phyloP scores from a whole-genome alignment of 2,888 invertebrate genomes.

The Lepidocyrtoides sp. region DNA sequence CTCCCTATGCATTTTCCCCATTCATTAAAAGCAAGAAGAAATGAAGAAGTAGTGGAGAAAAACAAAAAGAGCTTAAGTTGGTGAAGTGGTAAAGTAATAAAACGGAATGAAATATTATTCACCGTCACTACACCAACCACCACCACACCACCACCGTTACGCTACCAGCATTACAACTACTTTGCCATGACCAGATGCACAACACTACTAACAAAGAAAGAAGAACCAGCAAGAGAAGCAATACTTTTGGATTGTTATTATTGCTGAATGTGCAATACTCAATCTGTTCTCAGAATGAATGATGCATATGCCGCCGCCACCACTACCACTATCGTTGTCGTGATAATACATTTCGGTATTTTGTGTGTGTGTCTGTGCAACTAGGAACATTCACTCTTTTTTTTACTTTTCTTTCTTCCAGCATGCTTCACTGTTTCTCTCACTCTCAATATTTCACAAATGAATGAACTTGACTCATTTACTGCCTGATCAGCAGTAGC shows the following conservation, averaged over 20 bases:
- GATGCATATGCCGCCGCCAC: constrained; percentile 43
- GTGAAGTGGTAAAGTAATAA: constrained; percentile 36
- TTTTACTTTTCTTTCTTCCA: background rate
- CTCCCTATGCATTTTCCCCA: background rate
- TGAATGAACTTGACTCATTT: constrained; percentile 77
- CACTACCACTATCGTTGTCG: background rate
- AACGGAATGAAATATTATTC: constrained; percentile 58
- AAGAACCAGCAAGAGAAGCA: constrained; percentile 25
- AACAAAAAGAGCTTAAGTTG: constrained; percentile 33
- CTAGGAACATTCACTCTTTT: constrained; percentile 5
- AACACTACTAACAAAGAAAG: background rate
- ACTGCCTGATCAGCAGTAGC: constrained; percentile 73
- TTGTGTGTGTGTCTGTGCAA: no score
- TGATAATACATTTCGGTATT: background rate
- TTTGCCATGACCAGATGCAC: background rate
- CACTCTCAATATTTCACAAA: constrained; percentile 74
- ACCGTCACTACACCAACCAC: background rate
- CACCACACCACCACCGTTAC: background rate
- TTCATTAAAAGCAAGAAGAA: constrained; percentile 6
- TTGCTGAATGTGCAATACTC: constrained; percentile 64
- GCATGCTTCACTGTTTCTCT: constrained; percentile 7
- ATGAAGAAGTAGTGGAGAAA: background rate
- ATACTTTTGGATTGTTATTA: constrained; percentile 43
- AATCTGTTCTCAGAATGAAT: constrained; percentile 47
- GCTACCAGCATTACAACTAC: background rate